Conservation (phyloP, 1,140 invertebrate genomes). For the Tribolium castaneum region DNA sequence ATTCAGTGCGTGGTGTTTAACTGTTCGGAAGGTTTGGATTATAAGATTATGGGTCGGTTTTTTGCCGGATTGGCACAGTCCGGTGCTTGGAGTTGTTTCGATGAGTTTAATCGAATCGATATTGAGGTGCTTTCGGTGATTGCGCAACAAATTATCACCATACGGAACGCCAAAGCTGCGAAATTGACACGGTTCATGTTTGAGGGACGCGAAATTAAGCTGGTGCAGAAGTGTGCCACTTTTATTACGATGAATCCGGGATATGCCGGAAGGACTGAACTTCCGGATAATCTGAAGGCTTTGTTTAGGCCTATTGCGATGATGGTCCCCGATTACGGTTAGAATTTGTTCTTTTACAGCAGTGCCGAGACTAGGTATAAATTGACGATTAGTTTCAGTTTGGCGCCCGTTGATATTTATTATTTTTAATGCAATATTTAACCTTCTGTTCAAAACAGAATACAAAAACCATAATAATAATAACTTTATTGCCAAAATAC, state of each 20-base stretch:
- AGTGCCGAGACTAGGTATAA: too few relatives aligned
- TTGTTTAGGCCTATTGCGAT: constrained; percentile 90
- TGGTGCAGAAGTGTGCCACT: constrained; percentile 86
- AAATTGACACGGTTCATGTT: constrained; percentile 82
- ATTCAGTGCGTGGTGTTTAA: constrained; percentile 93
- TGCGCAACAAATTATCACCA: constrained; percentile 84
- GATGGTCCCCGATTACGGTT: constrained; percentile 93
- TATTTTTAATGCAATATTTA: too few relatives aligned
- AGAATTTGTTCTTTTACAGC: too few relatives aligned
- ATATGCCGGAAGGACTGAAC: constrained; percentile 87
- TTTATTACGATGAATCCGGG: constrained; percentile 94
- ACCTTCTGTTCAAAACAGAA: too few relatives aligned
- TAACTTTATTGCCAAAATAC: too few relatives aligned
- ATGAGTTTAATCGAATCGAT: constrained; percentile 92
- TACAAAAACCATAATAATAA: too few relatives aligned
- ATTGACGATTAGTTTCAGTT: too few relatives aligned
- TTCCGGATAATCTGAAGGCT: constrained; percentile 87
- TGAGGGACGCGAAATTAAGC: constrained; percentile 88
- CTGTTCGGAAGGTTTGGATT: constrained; percentile 87
- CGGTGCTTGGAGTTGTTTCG: constrained; percentile 93
- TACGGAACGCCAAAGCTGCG: constrained; percentile 78
- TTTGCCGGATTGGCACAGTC: constrained; percentile 88
- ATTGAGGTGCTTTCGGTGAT: constrained; percentile 92
- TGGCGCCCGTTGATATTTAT: too few relatives aligned
- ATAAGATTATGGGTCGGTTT: constrained; percentile 90